Percentiles rank a stretch among this genome's conserved stretches.
Evolutionary conservation across 2,113 vertebrate genomes (phyloP).

Genomic region (Macaca mulatta): DNA sequence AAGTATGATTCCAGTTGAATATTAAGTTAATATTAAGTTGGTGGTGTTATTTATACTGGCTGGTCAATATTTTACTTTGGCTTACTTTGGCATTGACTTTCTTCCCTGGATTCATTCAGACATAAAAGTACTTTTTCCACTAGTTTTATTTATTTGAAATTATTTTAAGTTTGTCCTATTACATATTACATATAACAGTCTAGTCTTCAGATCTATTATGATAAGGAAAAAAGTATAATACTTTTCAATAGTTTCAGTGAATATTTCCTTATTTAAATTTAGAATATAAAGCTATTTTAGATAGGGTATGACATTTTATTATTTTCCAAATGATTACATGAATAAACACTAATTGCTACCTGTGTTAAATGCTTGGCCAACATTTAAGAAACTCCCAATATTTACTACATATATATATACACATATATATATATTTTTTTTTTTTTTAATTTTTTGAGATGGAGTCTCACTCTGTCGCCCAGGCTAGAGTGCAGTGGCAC

Average conservation of each 20-base stretch:
- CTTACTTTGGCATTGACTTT: slow-evolving; percentile 2
- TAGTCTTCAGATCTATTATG: background rate
- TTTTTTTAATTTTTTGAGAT: too few relatives aligned
- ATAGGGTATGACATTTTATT: background rate
- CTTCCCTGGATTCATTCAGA: background rate
- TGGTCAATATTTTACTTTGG: slow-evolving; percentile 6
- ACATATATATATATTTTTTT: too few relatives aligned
- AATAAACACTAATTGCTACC: background rate
- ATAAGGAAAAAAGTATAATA: background rate
- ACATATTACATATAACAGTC: background rate
- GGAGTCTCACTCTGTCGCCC: too few relatives aligned
- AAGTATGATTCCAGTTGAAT: slow-evolving; percentile 21
- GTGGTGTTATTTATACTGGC: background rate
- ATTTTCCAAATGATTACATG: slow-evolving; percentile 22
- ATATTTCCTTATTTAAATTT: slow-evolving; percentile 30
- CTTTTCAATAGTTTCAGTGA: slow-evolving; percentile 8
- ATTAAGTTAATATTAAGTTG: slow-evolving; percentile 23
- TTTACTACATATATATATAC: background rate
- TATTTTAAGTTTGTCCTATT: slow-evolving; percentile 32
- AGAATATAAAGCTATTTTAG: slow-evolving; percentile 21
- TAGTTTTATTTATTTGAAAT: slow-evolving; percentile 40
- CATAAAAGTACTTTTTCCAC: background rate
- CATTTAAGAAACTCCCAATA: background rate
- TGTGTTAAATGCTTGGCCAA: background rate
- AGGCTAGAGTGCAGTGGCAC: too few relatives aligned